Evolutionary conservation across 2,113 vertebrate species (phyloP).

Genomic region (Cyanistes caeruleus): DNA sequence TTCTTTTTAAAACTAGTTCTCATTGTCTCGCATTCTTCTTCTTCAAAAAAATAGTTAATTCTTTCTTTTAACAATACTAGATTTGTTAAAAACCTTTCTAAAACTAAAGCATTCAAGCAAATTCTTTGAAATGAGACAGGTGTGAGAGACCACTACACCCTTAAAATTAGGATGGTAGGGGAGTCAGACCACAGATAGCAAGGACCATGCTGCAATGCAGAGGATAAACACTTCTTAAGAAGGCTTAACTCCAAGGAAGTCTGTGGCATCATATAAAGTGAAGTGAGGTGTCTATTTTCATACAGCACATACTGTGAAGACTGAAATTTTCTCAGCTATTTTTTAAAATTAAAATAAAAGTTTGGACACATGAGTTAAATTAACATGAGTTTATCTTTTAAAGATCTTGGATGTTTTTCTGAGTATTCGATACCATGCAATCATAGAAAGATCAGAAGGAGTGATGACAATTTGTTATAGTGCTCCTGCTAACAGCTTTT

Average conservation of each 20-base stretch:
- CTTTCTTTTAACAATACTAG: neutral
- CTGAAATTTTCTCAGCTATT: neutral
- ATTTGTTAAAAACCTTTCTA: neutral
- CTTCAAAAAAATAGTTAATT: neutral
- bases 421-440: neutral
- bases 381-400: neutral
- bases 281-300: neutral
- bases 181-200: neutral
- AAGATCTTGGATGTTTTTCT: neutral
- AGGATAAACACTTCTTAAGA: neutral
- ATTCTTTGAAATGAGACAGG: neutral
- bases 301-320: neutral
- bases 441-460: neutral
- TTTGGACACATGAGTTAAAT: neutral
- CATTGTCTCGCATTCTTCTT: neutral
- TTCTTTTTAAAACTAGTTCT: neutral
- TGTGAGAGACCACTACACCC: fast-evolving
- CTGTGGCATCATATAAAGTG: neutral
- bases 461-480: neutral
- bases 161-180: neutral
- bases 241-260: neutral
- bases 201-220: neutral
- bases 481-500: neutral
- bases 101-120: neutral
- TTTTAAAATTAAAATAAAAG: neutral